These are phyloP conservation scores for Nibea coibor DNA, from an alignment of 2,113 vertebrate genomes.

Conservation along the genomic window DNA sequence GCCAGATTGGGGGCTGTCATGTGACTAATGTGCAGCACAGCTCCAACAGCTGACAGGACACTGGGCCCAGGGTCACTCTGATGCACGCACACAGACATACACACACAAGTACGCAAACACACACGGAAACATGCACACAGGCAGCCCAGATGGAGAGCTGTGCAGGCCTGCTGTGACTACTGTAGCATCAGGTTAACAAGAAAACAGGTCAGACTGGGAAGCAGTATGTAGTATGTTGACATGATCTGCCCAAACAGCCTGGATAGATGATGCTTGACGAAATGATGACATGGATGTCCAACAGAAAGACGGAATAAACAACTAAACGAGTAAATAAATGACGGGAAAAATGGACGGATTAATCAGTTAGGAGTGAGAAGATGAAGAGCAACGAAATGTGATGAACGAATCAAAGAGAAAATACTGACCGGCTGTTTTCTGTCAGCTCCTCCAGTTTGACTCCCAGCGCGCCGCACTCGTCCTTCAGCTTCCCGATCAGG, in stretches of 20 bases:
- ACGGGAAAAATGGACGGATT: not conserved
- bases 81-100: conserved; percentile 48
- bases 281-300: conserved; percentile 45
- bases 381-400: conserved; percentile 1
- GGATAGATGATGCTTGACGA: conserved; percentile 57
- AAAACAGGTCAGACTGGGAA: conserved; percentile 81
- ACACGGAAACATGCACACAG: conserved; percentile 41
- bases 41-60: conserved; percentile 86
- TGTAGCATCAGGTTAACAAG: conserved; percentile 83
- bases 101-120: conserved; percentile 14
- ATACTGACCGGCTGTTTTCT: conserved; percentile 87
- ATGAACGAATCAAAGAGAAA: conserved; percentile 22
- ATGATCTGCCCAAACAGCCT: conserved; percentile 64
- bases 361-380: not conserved
- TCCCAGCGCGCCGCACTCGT: conserved; percentile 87
- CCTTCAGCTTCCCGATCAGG: conserved; percentile 90
- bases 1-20: conserved; percentile 86
- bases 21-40: conserved; percentile 86
- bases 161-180: conserved; percentile 80
- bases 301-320: conserved; percentile 48
- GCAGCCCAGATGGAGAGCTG: conserved; percentile 81
- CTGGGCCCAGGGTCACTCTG: conserved; percentile 83
- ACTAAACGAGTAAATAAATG: conserved; percentile 11
- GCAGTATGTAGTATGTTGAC: conserved; percentile 66
- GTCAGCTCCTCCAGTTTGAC: conserved; percentile 86